Evolutionary conservation across 2,113 vertebrate genomes (phyloP).

Genomic region (Heterocephalus glaber): DNA sequence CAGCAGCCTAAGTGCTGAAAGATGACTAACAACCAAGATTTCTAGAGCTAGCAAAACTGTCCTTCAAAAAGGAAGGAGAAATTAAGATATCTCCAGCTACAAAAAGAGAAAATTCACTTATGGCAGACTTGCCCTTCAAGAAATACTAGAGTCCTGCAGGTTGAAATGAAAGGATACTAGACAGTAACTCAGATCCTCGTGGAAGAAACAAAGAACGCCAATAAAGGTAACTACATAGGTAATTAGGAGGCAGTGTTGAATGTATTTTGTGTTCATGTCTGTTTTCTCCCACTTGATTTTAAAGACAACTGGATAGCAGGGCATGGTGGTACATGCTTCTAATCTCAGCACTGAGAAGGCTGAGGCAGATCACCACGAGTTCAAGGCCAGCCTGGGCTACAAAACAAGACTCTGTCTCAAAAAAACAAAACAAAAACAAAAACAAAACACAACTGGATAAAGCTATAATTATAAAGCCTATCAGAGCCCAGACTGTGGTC

Average conservation of each 20-base stretch:
- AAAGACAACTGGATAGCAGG: background rate
- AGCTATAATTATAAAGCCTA: background rate
- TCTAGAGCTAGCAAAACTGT: background rate
- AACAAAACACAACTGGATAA: background rate
- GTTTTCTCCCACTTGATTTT: background rate
- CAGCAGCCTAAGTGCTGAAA: background rate
- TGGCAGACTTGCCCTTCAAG: background rate
- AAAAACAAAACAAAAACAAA: background rate
- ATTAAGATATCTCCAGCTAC: background rate
- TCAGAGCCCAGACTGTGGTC: background rate
- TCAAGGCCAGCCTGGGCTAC: background rate
- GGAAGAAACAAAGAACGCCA: background rate
- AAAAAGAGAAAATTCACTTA: background rate
- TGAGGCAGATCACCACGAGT: background rate
- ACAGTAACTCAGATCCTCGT: background rate
- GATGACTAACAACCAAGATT: background rate
- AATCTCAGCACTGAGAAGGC: background rate
- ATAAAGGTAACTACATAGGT: fast-evolving
- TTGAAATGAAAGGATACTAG: background rate
- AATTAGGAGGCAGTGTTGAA: background rate
- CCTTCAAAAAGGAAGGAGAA: background rate
- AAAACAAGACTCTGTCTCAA: too few species aligned
- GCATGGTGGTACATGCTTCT: background rate
- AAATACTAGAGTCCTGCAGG: background rate
- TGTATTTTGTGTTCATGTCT: background rate